Evolutionary conservation across 2,888 invertebrate species (phyloP), one percentile per base, ranked within the genome.

Genomic region (Thecophora atra): DNA sequence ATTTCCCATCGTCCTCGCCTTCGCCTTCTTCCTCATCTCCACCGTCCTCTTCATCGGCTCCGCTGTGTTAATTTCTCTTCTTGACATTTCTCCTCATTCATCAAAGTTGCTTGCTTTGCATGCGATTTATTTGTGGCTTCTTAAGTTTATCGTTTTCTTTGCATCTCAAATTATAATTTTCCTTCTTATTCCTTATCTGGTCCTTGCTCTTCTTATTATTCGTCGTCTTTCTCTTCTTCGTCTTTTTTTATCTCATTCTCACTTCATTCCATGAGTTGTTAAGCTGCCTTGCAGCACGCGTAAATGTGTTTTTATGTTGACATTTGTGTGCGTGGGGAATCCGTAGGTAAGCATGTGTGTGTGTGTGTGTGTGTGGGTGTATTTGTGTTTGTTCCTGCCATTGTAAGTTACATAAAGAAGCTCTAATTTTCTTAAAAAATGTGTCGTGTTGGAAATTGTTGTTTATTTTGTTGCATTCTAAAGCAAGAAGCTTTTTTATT

Each of bases 61-160:
- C 37, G 6, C 11, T 37, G 11, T 37, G 11, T 37, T 37, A 37
- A 37, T 11, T 11, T 28, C 54, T 24, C 37, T 15, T 56, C 26
- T 51, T 66, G 15, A 47, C 19, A 54, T 62, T 13, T 26, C 13
- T 15, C 52, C 21, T n/a, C 37, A 26, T 69, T 24, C 44, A 15
- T 68, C 69, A 60, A 47, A 47, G 51, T 66, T 26, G 26, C 11
- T 65, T 73, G 65, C 70, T 15, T 65, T 51, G n/a, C 58, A 24
- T 24, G 17, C 44, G 65, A 24, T 58, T 51, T 63, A 56, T 51
- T 63, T 69, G 73, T 68, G 70, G 72, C 58, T 72, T 68, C 67
- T 72, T 73, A 73, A 75, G 72, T 70, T 73, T 75, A 75, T 75
- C 75, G 67, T 64, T 56, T 71, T 70, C 72, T 74, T 74, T 75